These are phyloP conservation scores for Ellobius talpinus DNA, from an alignment of 2,113 vertebrate species.

Conservation along the genomic window DNA sequence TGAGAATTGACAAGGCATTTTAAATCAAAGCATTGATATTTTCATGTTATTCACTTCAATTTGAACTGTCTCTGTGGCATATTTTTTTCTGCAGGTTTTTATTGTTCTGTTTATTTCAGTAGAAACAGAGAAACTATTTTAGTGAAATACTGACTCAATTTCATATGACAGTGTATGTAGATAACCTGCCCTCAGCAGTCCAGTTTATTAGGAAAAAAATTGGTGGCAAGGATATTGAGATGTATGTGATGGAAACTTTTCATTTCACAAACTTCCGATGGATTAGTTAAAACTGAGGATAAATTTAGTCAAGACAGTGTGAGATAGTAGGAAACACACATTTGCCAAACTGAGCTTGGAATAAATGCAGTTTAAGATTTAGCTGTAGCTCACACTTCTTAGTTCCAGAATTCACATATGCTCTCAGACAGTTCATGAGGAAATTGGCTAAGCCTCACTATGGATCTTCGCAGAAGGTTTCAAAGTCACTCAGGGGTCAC, in stretches of 20 bases:
- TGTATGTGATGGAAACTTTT: accelerated
- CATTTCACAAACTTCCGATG: neutral
- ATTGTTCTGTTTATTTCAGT: neutral
- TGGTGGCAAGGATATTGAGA: neutral
- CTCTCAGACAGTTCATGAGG: neutral
- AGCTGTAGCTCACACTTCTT: neutral
- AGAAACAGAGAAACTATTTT: neutral
- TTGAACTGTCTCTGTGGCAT: neutral
- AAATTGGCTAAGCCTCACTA: neutral
- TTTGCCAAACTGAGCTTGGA: neutral
- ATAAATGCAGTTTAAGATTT: neutral
- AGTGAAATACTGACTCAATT: neutral
- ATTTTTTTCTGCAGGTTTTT: neutral
- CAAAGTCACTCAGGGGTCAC: neutral
- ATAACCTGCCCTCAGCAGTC: neutral
- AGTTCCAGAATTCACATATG: neutral
- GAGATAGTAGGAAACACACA: neutral
- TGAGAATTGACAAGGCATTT: neutral
- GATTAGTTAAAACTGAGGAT: neutral
- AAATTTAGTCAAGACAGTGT: neutral
- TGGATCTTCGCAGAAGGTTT: neutral
- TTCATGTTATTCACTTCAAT: neutral
- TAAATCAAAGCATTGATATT: neutral
- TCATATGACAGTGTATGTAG: neutral
- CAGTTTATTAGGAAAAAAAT: neutral